These are phyloP conservation scores for Blomia tropicalis DNA, from an alignment of 2,888 invertebrate genomes.

Conservation along the genomic window DNA sequence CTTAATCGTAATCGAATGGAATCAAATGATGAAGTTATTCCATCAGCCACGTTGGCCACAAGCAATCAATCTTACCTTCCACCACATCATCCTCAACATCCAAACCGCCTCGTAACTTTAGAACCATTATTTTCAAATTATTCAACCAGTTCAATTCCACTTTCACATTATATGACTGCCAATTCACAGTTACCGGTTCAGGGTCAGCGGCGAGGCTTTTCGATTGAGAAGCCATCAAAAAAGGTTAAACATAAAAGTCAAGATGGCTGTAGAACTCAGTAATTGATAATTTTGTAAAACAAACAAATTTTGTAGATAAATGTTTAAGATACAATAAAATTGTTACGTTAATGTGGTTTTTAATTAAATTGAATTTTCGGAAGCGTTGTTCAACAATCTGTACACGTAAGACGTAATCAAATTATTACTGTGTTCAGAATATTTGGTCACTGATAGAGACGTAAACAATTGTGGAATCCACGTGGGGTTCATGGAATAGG, in stretches of 20 bases:
- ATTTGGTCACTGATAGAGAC: no score
- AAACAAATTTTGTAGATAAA: no score
- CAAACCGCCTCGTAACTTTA: conserved; percentile 1
- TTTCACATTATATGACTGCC: conserved; percentile 33
- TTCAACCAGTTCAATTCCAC: background rate
- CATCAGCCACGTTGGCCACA: background rate
- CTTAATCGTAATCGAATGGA: background rate
- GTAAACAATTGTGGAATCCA: no score
- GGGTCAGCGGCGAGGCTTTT: conserved; percentile 51
- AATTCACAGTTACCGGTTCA: conserved; percentile 63
- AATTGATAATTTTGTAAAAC: conserved; percentile 28
- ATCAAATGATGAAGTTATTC: background rate
- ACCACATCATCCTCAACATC: background rate
- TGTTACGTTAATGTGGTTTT: no score
- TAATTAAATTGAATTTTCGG: no score
- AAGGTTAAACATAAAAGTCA: conserved; percentile 37
- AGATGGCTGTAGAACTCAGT: conserved; percentile 50
- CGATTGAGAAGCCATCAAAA: conserved; percentile 47
- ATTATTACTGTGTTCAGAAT: no score
- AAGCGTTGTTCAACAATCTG: no score
- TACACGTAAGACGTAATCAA: no score
- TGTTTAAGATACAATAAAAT: no score
- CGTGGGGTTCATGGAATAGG: no score
- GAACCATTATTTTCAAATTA: background rate
- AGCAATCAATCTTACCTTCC: background rate